Percentiles rank a stretch among this genome's conserved stretches.
Conservation (phyloP, 2,888 invertebrate genomes). For the Arge pagana region DNA sequence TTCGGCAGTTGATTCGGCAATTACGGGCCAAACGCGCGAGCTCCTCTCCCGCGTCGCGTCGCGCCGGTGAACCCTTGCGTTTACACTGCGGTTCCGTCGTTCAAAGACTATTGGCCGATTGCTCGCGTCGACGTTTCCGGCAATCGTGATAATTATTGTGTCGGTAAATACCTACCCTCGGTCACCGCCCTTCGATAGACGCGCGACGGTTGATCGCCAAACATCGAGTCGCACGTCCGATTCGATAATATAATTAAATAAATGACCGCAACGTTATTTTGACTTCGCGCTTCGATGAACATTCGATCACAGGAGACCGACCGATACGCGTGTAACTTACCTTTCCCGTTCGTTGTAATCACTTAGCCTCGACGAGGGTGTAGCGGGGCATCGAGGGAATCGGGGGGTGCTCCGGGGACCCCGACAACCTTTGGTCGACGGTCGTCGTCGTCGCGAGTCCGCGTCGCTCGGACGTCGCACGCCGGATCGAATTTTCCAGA, state of each 20-base stretch:
- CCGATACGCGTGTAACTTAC: neutral
- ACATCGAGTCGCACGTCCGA: neutral
- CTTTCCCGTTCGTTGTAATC: constrained; percentile 14
- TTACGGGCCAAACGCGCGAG: no score
- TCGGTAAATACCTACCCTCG: constrained; percentile 47
- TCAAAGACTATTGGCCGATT: constrained; percentile 38
- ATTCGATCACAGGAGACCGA: neutral
- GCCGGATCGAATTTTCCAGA: no score
- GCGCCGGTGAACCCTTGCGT: constrained; percentile 50
- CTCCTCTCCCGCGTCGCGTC: no score
- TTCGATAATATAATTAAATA: constrained; percentile 23
- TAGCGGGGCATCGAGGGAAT: no score
- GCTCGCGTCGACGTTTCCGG: constrained; percentile 48
- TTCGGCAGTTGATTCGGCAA: no score
- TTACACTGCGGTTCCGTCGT: constrained; percentile 52
- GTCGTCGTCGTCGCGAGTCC: no score
- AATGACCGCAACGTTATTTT: constrained; percentile 20
- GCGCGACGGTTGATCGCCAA: constrained; percentile 14
- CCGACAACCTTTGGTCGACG: no score
- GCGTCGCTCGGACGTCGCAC: no score
- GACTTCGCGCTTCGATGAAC: constrained; percentile 6
- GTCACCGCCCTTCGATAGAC: constrained; percentile 6
- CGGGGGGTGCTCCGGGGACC: no score
- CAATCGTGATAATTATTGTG: constrained; percentile 56
- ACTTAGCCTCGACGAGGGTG: no score